Percentiles rank a stretch among this genome's conserved stretches.
Evolutionary conservation across 2,888 invertebrate genomes (phyloP).

Genomic region (Chymomyza caudatula): DNA sequence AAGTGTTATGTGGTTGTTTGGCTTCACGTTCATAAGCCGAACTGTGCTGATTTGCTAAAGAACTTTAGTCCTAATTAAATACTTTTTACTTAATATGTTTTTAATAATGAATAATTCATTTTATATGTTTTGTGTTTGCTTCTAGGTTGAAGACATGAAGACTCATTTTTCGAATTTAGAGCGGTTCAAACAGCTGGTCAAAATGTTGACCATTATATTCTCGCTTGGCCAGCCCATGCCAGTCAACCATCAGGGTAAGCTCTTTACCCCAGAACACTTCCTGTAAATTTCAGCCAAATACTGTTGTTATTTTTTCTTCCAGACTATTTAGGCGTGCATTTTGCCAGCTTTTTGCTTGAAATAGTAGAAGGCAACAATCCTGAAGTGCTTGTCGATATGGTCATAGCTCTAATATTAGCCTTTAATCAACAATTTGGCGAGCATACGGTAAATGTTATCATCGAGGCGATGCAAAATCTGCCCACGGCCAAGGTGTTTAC

Average conservation of each 20-base stretch:
- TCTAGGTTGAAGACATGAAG: conserved; percentile 84
- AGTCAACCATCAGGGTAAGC: conserved; percentile 89
- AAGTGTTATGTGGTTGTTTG: too few species aligned
- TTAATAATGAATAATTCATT: too few species aligned
- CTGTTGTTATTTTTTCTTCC: conserved; percentile 72
- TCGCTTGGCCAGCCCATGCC: conserved; percentile 95
- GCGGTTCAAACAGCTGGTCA: conserved; percentile 89
- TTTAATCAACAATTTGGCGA: conserved; percentile 92
- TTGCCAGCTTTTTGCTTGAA: conserved; percentile 88
- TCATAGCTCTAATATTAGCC: conserved; percentile 89
- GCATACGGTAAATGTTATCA: conserved; percentile 83
- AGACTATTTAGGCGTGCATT: conserved; percentile 92
- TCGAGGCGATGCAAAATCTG: conserved; percentile 84
- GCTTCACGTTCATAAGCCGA: too few species aligned
- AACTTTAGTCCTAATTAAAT: too few species aligned
- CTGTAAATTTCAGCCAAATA: too few species aligned
- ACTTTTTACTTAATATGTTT: too few species aligned
- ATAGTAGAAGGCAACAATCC: conserved; percentile 91
- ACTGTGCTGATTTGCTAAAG: too few species aligned
- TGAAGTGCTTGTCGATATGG: conserved; percentile 90
- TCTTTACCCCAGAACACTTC: not conserved
- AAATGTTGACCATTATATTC: conserved; percentile 91
- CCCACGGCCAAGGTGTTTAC: conserved; percentile 91
- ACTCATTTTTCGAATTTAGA: conserved; percentile 88
- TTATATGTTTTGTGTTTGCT: conserved; percentile 27